Evolutionary conservation across 2,113 vertebrate species (phyloP).

Genomic region (Eonycteris spelaea): DNA sequence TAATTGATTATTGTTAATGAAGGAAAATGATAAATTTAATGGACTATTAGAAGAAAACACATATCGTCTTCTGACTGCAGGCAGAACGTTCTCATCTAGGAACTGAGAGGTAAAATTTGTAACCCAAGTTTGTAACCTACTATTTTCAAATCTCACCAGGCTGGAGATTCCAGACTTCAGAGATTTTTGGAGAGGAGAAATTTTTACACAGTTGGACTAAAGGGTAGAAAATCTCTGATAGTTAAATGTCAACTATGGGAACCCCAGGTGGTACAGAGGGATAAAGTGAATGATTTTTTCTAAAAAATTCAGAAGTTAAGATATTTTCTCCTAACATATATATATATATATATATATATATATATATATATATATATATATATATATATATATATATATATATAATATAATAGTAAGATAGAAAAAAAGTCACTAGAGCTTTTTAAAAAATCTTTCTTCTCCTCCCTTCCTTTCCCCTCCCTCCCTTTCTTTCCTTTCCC

Average conservation of each 20-base stretch:
- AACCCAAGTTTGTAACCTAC: not conserved
- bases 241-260: not conserved
- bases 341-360: too few species aligned
- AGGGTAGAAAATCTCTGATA: not conserved
- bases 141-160: not conserved
- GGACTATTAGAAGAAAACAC: not conserved
- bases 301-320: not conserved
- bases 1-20: not conserved
- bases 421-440: not conserved
- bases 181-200: not conserved
- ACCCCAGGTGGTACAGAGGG: not conserved
- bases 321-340: not conserved
- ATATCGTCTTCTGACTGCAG: not conserved
- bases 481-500: too few species aligned
- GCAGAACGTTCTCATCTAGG: not conserved
- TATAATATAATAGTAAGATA: not conserved
- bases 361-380: too few species aligned
- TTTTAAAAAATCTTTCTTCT: not conserved
- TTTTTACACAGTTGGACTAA: not conserved
- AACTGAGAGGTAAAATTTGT: conserved; percentile 23
- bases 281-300: not conserved
- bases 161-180: not conserved
- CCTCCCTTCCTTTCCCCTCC: too few species aligned
- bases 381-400: too few species aligned
- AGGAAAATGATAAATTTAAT: not conserved